phyloP scores from a whole-genome alignment of 2,797 vertebrate genomes.

The Graptemys geographica region DNA sequence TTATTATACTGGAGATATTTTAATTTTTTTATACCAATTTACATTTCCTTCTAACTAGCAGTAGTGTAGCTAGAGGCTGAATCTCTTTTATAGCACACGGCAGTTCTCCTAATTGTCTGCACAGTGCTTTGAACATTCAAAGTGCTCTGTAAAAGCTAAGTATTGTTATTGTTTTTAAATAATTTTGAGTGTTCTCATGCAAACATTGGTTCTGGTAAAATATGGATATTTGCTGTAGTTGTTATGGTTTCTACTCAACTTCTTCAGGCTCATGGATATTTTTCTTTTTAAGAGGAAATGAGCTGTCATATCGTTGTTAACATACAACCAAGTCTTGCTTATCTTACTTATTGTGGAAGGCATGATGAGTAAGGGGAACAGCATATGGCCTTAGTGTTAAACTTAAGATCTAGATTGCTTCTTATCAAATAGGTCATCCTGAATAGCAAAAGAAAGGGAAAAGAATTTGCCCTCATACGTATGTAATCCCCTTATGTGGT shows the following conservation, averaged over 20 bases:
- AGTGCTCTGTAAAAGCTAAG: background rate
- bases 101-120: background rate
- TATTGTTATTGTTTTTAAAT: background rate
- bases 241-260: background rate
- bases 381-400: background rate
- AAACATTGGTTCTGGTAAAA: background rate
- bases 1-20: background rate
- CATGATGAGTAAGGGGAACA: background rate
- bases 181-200: accelerated
- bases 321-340: background rate
- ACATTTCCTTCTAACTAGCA: accelerated
- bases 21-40: background rate
- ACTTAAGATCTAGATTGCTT: constrained; percentile 3
- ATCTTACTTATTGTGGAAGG: background rate
- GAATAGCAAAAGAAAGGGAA: background rate
- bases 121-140: background rate
- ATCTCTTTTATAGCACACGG: background rate
- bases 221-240: background rate
- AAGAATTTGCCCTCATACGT: background rate
- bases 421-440: background rate
- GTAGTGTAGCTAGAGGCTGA: background rate
- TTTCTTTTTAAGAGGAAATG: constrained; percentile 3
- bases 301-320: background rate
- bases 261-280: background rate
- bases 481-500: background rate